Base-by-base conservation (phyloP, 2,888 invertebrate species). In the Lasioglossum morio region DNA sequence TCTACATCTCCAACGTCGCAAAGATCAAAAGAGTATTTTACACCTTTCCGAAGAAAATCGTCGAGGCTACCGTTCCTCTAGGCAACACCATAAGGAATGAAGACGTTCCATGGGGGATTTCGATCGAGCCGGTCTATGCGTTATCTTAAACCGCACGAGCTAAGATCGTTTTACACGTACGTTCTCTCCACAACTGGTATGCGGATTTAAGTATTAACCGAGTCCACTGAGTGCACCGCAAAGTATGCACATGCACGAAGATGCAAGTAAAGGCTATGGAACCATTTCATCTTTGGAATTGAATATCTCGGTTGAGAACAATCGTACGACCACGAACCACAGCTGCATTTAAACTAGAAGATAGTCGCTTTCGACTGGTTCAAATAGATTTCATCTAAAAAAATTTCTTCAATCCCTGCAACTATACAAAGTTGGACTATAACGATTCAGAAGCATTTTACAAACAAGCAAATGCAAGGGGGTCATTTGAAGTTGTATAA, bases 91-190 rank as follows among this genome's bases (percentile, higher is more conserved):
- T 19, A 23, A 69, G 46, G 46, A 82, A 86, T 84, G 86, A 86
- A 86, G 86, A 84, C 63, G 80, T 86, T 77, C 27, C 46, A 46
- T 40, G 48, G 37, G 80, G 82, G 84, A 80, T 86, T 84, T 81
- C 60, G 73, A 80, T 83, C 69, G 40, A 23, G 48, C 46, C 69
- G 34, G 57, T 27, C 77, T 80, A 84, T 77, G 83, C 86, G 77
- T 81, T 80, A 78, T 37, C 69, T 60, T 46, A 48, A 74, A 79
- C 74, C 73, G 72, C 66, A 77, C 69, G 60, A 79, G 80, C 43
- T 69, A 46, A 66, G 80, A 75, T 84, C 86, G 63, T 69, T 84
- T 84, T 84, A 76, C 81, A 46, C 46, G 72, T 57, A 53, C 34
- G 75, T n/a, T 34, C 69, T 48, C 63, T 19, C 57, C 43, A 34